A percentile compares a stretch with the other conserved stretches of the same genome.
phyloP scores from a whole-genome alignment of 2,113 vertebrate species.

The Panurus biarmicus region DNA sequence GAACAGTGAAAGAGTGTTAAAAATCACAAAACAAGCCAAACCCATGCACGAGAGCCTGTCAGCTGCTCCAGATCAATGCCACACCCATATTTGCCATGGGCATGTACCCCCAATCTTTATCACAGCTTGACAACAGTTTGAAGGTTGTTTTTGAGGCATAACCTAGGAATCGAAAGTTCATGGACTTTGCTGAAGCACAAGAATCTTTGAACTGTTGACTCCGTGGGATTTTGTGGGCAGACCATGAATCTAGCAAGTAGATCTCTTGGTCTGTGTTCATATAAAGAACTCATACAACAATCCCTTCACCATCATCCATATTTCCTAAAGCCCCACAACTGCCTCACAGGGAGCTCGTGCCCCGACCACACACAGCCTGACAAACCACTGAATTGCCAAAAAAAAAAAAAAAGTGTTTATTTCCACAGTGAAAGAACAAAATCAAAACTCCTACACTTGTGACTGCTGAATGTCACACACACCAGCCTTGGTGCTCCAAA shows the following conservation, averaged over 20 bases:
- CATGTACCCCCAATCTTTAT: not conserved
- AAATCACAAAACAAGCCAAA: not conserved
- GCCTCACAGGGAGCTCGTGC: not conserved
- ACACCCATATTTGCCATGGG: not conserved
- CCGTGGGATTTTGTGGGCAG: not conserved
- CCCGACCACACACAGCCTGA: not conserved
- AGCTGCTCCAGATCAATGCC: not conserved
- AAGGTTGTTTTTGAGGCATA: not conserved
- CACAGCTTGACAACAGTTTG: not conserved
- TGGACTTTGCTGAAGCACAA: not conserved
- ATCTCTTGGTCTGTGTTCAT: not conserved
- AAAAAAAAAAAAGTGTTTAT: not conserved
- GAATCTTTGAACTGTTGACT: not conserved
- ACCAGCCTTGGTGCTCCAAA: not conserved
- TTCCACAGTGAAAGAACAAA: not conserved
- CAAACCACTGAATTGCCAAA: not conserved
- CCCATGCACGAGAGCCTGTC: accelerated
- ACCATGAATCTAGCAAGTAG: not conserved
- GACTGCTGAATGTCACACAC: not conserved
- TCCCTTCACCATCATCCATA: not conserved
- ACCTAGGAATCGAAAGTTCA: not conserved
- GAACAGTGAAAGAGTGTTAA: not conserved
- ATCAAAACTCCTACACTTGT: not conserved
- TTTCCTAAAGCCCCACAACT: not conserved
- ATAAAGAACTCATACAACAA: not conserved